phyloP scores from a whole-genome alignment of 2,888 invertebrate genomes.

The Platycheirus albimanus region DNA sequence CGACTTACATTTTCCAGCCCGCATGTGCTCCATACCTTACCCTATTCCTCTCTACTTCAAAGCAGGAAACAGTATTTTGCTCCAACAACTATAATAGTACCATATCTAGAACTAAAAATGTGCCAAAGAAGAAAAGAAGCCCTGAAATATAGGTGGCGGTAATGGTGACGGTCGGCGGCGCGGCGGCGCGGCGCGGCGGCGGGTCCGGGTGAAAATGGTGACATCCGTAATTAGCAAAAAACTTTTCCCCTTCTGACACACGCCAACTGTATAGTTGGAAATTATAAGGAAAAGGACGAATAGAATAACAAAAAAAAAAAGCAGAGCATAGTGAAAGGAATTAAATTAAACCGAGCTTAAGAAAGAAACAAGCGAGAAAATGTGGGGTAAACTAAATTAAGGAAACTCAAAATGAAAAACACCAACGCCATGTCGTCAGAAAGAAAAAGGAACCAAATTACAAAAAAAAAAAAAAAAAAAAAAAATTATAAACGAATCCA shows the following conservation, averaged over 20 bases:
- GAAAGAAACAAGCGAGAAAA: conserved; percentile 36
- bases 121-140: neutral
- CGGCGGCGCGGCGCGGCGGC: neutral
- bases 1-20: neutral
- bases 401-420: conserved; percentile 30
- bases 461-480: neutral
- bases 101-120: neutral
- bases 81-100: conserved; percentile 3
- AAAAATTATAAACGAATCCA: conserved; percentile 42
- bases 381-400: conserved; percentile 49
- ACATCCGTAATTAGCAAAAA: conserved; percentile 73
- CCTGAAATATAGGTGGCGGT: neutral
- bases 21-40: conserved; percentile 11
- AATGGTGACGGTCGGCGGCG: neutral
- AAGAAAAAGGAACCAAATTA: neutral
- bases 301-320: conserved; percentile 10
- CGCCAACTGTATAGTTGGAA: conserved; percentile 47
- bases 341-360: conserved; percentile 60
- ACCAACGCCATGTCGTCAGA: neutral
- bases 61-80: conserved; percentile 44
- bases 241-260: conserved; percentile 46
- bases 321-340: no score
- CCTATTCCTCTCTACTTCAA: conserved; percentile 42
- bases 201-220: conserved; percentile 58
- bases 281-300: conserved; percentile 10